Conservation (phyloP, 1,140 invertebrate genomes). For the Apis laboriosa region DNA sequence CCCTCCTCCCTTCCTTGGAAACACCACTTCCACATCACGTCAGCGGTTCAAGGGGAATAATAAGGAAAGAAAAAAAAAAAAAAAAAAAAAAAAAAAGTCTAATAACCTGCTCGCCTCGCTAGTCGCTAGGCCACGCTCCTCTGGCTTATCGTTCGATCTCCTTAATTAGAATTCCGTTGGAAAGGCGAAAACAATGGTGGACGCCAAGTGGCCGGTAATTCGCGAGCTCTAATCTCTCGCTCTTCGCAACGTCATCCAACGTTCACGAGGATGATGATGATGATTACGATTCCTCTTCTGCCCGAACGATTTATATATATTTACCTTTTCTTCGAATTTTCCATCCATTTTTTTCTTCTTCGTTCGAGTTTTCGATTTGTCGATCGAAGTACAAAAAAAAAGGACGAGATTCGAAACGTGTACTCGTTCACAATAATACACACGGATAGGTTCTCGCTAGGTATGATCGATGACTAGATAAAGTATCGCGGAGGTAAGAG, state of each 20-base stretch:
- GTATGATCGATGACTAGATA: slow-evolving; percentile 62
- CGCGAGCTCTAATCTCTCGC: slow-evolving; percentile 7
- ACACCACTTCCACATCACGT: slow-evolving; percentile 29
- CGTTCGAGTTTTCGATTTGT: neutral
- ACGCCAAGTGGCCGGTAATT: slow-evolving; percentile 21
- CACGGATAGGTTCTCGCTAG: slow-evolving; percentile 19
- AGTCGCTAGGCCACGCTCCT: slow-evolving; percentile 41
- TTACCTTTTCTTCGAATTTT: neutral
- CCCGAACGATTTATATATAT: no score
- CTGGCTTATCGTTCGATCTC: slow-evolving; percentile 67
- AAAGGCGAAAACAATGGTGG: slow-evolving; percentile 68
- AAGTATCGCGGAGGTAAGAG: slow-evolving; percentile 57
- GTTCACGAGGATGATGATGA: neutral
- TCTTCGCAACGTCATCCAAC: neutral
- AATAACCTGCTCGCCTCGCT: slow-evolving; percentile 59
- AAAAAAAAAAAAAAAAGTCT: slow-evolving; percentile 39
- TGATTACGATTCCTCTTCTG: neutral
- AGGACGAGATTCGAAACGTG: no score
- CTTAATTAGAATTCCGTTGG: slow-evolving; percentile 73
- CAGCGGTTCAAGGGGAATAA: slow-evolving; percentile 29
- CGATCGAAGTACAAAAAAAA: no score
- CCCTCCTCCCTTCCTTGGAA: neutral
- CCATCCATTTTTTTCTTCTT: neutral
- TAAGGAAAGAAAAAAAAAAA: neutral
- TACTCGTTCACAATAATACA: slow-evolving; percentile 12